Base-by-base conservation (phyloP, 2,113 vertebrate species). In the Prunella fulvescens region DNA sequence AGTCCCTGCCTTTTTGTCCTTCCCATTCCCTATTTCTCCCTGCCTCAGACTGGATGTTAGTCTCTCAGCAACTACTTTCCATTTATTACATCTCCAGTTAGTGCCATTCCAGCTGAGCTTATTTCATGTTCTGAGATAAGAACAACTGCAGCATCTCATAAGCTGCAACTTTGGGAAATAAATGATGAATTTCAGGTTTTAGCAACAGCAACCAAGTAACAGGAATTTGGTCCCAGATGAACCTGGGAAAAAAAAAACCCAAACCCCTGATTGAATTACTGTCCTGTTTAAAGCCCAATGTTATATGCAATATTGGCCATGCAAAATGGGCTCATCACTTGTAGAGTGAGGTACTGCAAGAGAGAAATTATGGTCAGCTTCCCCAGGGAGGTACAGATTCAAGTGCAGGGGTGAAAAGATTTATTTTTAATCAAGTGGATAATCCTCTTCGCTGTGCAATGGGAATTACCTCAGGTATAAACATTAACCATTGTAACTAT, bases 371-470 rank as follows among this genome's bases (percentile, higher is more conserved):
- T 83, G 94, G 93, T 95, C 96, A 95, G 51, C 80, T 93, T 97
- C 95, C 79, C 72, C 71, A 88, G 79, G 74, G 95, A 95, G 51
- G 60, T 83, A 50, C 51, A 90, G 80, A 95, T 92, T 94, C 82
- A 83, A 96, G 64, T 86, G 79, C 79, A 91, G 79, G 60, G 88
- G 96, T 96, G 85, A 96, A 96, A 97, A 96, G 96, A 97, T 96
- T 96, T 96, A 95, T 96, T 96, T 96, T 97, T 97, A 96, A 96
- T 95, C 94, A 94, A 96, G 95, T 96, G 82, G 88, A 90, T 96
- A 95, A 96, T 95, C 90, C 82, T 93, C 88, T 86, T 90, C 88
- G 45, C 64, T 92, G 76, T 86, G 94, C 72, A 74, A 61, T 86
- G 93, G 84, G 88, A 96, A 93, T 96, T 96, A 96, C 85, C 79